phyloP scores from a whole-genome alignment of 2,888 invertebrate genomes.

The Campopleginae sp. region DNA sequence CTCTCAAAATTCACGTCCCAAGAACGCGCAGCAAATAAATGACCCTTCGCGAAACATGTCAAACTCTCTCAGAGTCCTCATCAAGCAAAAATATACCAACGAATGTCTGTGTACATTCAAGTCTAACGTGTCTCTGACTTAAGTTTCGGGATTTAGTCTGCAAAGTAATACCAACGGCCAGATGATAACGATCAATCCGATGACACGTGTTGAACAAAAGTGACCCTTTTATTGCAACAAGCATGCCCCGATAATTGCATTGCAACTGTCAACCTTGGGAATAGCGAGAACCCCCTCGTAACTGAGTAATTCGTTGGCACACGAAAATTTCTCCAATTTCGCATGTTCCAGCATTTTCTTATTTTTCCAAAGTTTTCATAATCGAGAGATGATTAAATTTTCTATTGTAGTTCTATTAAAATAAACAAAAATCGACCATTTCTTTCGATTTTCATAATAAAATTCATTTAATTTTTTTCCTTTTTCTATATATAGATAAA shows the following conservation, averaged over 20 bases:
- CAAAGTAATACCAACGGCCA: neutral
- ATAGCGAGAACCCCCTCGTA: no score
- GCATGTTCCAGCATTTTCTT: no score
- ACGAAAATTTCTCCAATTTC: no score
- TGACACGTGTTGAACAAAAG: constrained; percentile 42
- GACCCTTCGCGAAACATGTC: constrained; percentile 24
- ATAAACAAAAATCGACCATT: neutral
- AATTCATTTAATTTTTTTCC: neutral
- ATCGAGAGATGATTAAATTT: no score
- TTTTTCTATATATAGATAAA: neutral
- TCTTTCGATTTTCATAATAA: neutral
- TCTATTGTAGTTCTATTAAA: no score
- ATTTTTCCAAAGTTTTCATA: no score
- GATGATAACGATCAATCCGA: constrained; percentile 48
- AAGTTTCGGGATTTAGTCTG: constrained; percentile 69
- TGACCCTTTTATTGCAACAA: constrained; percentile 42
- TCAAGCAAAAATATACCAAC: constrained; percentile 50
- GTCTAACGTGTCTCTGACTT: constrained; percentile 70
- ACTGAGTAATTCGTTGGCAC: no score
- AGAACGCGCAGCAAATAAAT: constrained; percentile 41
- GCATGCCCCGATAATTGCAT: neutral
- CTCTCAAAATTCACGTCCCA: constrained; percentile 14
- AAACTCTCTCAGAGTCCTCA: constrained; percentile 61
- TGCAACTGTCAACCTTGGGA: neutral
- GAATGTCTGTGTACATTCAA: constrained; percentile 36